A percentile compares a stretch with the other conserved stretches of the same genome.
Conservation (phyloP, 2,888 invertebrate genomes). For the Tenthredo amoena region DNA sequence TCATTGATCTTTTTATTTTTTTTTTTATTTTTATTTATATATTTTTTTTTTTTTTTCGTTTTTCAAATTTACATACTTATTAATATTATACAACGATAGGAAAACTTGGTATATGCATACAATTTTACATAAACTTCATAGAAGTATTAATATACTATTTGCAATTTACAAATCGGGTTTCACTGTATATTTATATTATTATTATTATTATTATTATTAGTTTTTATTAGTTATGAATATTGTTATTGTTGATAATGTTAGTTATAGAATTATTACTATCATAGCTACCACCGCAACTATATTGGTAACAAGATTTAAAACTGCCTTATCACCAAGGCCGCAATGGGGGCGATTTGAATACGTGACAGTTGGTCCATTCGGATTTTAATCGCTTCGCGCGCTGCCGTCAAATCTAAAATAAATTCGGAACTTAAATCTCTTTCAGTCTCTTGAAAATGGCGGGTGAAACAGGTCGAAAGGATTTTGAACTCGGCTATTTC, state of each 20-base stretch:
- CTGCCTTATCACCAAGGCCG: background rate
- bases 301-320: background rate
- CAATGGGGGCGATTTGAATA: background rate
- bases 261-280: background rate
- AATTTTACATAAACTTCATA: conserved; percentile 3
- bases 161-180: conserved; percentile 13
- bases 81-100: background rate
- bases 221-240: conserved; percentile 17
- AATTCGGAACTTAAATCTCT: no score
- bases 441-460: no score
- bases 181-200: conserved; percentile 19
- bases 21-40: background rate
- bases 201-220: conserved; percentile 14
- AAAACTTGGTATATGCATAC: background rate
- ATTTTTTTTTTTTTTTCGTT: background rate
- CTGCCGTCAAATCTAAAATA: no score
- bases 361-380: no score
- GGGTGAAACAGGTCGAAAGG: no score
- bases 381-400: no score
- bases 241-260: conserved; percentile 32
- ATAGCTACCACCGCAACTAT: background rate
- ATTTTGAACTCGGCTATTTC: no score
- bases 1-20: background rate
- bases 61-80: background rate
- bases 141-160: background rate